These are phyloP conservation scores for Pomatostomus ruficeps DNA, from an alignment of 2,113 vertebrate genomes.

Conservation along the genomic window DNA sequence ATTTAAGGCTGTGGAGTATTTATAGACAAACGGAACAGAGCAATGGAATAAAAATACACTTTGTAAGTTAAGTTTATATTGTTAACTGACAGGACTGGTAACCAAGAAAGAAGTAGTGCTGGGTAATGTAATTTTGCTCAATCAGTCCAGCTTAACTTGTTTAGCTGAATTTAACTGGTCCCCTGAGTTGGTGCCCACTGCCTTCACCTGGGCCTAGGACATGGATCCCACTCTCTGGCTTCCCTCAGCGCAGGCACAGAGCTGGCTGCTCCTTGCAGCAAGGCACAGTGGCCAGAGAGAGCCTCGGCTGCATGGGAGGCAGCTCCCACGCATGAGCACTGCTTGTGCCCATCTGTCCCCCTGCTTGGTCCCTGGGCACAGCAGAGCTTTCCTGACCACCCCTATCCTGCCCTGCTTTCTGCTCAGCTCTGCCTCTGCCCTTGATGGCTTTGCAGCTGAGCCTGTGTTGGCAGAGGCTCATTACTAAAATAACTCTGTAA, in stretches of 20 bases:
- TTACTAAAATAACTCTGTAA: background rate
- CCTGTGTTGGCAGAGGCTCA: background rate
- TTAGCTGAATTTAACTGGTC: background rate
- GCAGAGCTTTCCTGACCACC: background rate
- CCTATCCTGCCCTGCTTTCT: background rate
- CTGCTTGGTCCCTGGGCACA: fast-evolving
- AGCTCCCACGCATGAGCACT: fast-evolving
- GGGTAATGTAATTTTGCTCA: background rate
- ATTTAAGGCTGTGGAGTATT: background rate
- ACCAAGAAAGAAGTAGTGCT: background rate
- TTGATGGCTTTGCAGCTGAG: background rate
- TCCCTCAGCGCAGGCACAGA: background rate
- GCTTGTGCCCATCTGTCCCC: background rate
- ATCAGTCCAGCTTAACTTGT: background rate
- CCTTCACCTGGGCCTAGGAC: background rate
- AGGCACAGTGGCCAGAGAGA: background rate
- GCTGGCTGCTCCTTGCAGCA: background rate
- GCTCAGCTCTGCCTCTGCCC: background rate
- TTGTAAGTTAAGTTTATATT: background rate
- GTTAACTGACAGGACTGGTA: background rate
- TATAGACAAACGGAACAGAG: background rate
- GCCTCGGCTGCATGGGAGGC: fast-evolving
- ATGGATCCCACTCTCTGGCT: background rate
- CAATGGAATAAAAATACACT: background rate
- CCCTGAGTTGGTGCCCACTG: background rate